Conservation (phyloP, 2,888 invertebrate species). For the Rhingia rostrata region DNA sequence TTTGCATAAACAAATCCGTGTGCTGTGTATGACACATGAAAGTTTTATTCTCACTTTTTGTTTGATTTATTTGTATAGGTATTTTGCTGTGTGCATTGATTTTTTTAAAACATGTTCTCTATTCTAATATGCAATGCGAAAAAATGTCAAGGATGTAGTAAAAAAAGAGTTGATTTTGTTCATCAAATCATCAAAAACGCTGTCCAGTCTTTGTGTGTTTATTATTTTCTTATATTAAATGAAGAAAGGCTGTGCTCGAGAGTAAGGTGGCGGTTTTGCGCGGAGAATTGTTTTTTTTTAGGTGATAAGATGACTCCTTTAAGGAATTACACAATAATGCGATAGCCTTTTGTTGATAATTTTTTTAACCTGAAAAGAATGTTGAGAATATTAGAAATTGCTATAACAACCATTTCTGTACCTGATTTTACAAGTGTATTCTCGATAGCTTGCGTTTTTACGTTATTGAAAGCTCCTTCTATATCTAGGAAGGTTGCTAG, state of each 20-base stretch:
- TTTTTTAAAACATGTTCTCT: constrained; percentile 24
- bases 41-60: constrained; percentile 23
- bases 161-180: constrained; percentile 59
- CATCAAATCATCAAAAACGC: constrained; percentile 39
- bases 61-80: constrained; percentile 48
- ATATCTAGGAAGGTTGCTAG: too few relatives aligned
- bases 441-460: too few relatives aligned
- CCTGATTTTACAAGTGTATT: too few relatives aligned
- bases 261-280: not conserved
- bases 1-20: constrained; percentile 26
- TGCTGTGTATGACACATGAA: not conserved
- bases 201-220: constrained; percentile 36
- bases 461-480: too few relatives aligned
- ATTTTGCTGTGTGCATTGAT: constrained; percentile 52
- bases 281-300: constrained; percentile 1
- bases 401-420: too few relatives aligned
- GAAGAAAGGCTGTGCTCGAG: constrained; percentile 7
- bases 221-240: constrained; percentile 21
- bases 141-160: constrained; percentile 62
- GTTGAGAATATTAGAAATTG: too few relatives aligned
- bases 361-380: not conserved
- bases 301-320: constrained; percentile 12
- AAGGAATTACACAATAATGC: not conserved
- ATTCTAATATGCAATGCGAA: constrained; percentile 26
- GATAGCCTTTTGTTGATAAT: not conserved